A percentile compares a stretch with the other conserved stretches of the same genome.
Conservation (phyloP, 2,113 vertebrate species). For the Calyptommatus sinebrachiatus region DNA sequence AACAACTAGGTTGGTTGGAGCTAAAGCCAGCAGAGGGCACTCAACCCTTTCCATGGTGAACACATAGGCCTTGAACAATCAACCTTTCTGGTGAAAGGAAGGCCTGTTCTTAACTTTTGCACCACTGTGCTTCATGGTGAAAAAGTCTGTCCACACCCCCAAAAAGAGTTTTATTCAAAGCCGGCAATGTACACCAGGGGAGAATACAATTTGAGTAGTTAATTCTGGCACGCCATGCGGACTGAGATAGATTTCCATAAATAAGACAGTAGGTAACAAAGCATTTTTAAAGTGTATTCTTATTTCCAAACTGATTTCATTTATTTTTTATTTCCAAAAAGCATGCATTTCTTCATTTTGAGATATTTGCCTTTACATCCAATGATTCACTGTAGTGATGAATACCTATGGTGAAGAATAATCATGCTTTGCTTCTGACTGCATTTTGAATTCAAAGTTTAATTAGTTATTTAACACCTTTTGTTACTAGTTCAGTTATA, state of each 20-base stretch:
- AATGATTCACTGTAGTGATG: neutral
- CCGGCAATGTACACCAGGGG: too few species aligned
- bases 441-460: neutral
- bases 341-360: neutral
- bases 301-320: neutral
- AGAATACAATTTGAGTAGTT: neutral
- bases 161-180: too few species aligned
- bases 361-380: neutral
- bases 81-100: too few species aligned
- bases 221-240: neutral
- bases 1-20: too few species aligned
- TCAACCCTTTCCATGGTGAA: too few species aligned
- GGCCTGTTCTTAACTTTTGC: too few species aligned
- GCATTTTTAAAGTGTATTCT: neutral
- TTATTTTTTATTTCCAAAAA: too few species aligned
- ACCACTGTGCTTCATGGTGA: too few species aligned
- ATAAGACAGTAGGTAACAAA: neutral
- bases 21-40: too few species aligned
- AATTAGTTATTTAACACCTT: conserved; percentile 5
- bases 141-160: too few species aligned
- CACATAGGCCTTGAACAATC: too few species aligned
- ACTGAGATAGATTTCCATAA: neutral
- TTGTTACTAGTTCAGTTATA: neutral
- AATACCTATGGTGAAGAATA: too few species aligned
- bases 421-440: neutral